These are phyloP conservation scores for Bugula neritina DNA, from an alignment of 2,888 invertebrate genomes.

Conservation along the genomic window DNA sequence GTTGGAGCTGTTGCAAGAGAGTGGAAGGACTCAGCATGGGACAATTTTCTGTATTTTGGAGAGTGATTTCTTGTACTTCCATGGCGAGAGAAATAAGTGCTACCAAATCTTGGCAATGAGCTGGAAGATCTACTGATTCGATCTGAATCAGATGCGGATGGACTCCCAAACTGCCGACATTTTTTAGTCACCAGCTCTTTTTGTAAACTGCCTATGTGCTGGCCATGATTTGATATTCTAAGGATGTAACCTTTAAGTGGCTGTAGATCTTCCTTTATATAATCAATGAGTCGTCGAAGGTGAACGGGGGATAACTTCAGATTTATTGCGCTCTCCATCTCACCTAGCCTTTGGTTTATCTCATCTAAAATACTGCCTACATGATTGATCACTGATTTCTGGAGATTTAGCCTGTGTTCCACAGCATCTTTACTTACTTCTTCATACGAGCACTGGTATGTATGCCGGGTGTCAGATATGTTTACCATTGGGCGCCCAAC, in stretches of 20 bases:
- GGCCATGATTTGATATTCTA: background rate
- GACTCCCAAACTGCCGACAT: background rate
- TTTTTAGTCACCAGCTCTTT: background rate
- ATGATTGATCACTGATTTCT: background rate
- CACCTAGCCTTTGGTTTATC: background rate
- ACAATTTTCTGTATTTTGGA: no score
- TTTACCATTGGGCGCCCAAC: conserved; percentile 10
- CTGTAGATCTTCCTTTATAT: conserved; percentile 12
- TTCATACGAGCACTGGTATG: background rate
- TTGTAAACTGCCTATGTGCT: background rate
- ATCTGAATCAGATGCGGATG: no score
- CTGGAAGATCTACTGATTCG: no score
- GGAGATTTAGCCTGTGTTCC: background rate
- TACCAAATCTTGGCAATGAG: no score
- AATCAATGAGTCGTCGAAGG: background rate
- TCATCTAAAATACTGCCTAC: background rate
- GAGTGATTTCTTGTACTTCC: no score
- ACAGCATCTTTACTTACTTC: background rate
- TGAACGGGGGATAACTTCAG: conserved; percentile 3
- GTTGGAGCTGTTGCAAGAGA: no score
- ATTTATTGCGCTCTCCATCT: background rate
- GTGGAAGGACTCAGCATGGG: no score
- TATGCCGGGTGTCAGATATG: background rate
- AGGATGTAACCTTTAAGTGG: background rate
- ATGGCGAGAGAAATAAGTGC: no score